Conservation (phyloP, 1,140 invertebrate genomes). For the Colletes gigas region DNA sequence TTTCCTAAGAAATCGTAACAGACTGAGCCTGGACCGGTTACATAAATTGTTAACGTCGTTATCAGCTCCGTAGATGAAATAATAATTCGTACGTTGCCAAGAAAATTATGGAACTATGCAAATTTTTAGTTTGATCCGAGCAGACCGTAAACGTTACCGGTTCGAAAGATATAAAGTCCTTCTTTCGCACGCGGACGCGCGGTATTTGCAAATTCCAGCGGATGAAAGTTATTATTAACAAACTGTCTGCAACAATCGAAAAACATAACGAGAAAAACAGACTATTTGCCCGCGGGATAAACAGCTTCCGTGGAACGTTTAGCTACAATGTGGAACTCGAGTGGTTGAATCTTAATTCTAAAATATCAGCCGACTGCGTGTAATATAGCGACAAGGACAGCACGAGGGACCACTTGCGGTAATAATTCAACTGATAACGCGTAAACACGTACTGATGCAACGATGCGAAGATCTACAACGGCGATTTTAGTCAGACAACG, state of each 20-base stretch:
- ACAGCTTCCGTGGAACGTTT: neutral
- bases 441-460: constrained; percentile 20
- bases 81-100: no score
- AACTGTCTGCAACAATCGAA: no score
- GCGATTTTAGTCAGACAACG: constrained; percentile 10
- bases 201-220: no score
- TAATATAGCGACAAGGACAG: constrained; percentile 23
- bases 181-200: no score
- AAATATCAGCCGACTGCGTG: constrained; percentile 12
- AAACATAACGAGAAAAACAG: neutral
- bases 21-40: neutral
- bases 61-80: neutral
- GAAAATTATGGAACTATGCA: neutral
- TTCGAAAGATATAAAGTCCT: no score
- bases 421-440: constrained; percentile 44
- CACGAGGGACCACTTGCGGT: constrained; percentile 16
- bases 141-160: no score
- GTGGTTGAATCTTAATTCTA: constrained; percentile 19
- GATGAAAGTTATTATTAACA: no score
- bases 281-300: neutral
- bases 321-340: neutral
- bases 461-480: neutral
- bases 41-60: neutral
- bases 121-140: no score
- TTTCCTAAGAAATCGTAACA: neutral